phyloP scores from a whole-genome alignment of 2,113 vertebrate genomes.

The Ceuthmochares aereus region DNA sequence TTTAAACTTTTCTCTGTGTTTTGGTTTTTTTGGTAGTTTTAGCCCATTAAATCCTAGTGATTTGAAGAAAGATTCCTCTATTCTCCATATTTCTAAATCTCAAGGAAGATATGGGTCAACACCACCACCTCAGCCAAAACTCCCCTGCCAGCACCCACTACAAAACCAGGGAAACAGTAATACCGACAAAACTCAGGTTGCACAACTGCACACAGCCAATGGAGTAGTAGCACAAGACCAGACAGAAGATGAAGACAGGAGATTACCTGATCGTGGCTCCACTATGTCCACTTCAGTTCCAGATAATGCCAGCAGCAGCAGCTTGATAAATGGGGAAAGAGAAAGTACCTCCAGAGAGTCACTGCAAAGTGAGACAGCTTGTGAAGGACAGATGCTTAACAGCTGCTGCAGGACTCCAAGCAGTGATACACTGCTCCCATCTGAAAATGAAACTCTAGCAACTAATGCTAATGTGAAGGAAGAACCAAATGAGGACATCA shows the following conservation, averaged over 20 bases:
- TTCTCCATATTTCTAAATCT: constrained; percentile 59
- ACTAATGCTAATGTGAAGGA: not conserved
- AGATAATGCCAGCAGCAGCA: not conserved
- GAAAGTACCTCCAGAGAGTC: not conserved
- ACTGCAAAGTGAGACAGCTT: not conserved
- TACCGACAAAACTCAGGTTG: constrained; percentile 53
- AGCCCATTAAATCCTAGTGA: constrained; percentile 65
- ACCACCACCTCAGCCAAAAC: constrained; percentile 70
- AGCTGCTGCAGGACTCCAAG: constrained; percentile 46
- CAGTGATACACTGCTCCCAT: not conserved
- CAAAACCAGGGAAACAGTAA: constrained; percentile 61
- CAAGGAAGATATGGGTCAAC: constrained; percentile 68
- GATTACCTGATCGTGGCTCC: not conserved
- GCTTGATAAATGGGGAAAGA: constrained; percentile 66
- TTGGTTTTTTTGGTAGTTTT: constrained; percentile 33
- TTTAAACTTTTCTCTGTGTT: not conserved
- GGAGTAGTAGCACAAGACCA: constrained; percentile 50
- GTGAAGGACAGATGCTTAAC: constrained; percentile 16
- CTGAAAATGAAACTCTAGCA: constrained; percentile 10
- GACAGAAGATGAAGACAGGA: constrained; percentile 9
- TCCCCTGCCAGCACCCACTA: constrained; percentile 39
- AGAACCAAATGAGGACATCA: constrained; percentile 31
- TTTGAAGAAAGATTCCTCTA: constrained; percentile 73
- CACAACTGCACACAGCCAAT: constrained; percentile 68
- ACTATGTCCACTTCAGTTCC: not conserved